Evolutionary conservation across 2,113 vertebrate species (phyloP).

Genomic region (Emydura subglobosa): DNA sequence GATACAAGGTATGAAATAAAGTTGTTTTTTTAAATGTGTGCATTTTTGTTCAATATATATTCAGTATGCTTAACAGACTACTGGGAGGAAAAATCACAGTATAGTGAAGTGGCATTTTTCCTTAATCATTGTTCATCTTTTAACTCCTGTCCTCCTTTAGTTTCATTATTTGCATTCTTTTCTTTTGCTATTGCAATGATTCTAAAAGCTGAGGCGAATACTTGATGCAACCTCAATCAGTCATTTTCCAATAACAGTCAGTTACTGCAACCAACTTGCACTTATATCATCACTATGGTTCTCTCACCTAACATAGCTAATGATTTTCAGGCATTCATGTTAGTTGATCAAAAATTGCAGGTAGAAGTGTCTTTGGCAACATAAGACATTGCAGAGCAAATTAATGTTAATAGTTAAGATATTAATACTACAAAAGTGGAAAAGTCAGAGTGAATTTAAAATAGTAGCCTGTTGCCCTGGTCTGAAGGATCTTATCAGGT

Average conservation of each 20-base stretch:
- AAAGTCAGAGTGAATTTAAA: not conserved
- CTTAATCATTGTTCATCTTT: not conserved
- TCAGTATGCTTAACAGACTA: not conserved
- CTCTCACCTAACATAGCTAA: constrained; percentile 2
- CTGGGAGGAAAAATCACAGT: not conserved
- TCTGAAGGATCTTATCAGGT: not conserved
- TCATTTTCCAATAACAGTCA: not conserved
- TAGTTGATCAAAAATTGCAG: constrained; percentile 17
- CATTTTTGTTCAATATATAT: not conserved
- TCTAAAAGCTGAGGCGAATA: not conserved
- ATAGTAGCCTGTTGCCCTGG: not conserved
- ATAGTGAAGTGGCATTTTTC: not conserved
- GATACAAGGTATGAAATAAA: constrained; percentile 81
- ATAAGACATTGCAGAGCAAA: not conserved
- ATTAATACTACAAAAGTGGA: not conserved
- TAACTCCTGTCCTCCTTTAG: not conserved
- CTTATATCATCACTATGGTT: not conserved
- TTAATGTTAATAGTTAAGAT: not conserved
- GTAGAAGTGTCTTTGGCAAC: constrained; percentile 3
- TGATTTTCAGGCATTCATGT: constrained; percentile 23
- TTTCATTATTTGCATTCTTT: not conserved
- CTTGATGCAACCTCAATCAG: constrained; percentile 11
- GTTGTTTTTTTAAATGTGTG: not conserved
- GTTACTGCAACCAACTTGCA: constrained; percentile 15
- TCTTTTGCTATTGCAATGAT: not conserved